Evolutionary conservation across 2,797 vertebrate genomes (phyloP).

Genomic region (Lepus oiostolus): DNA sequence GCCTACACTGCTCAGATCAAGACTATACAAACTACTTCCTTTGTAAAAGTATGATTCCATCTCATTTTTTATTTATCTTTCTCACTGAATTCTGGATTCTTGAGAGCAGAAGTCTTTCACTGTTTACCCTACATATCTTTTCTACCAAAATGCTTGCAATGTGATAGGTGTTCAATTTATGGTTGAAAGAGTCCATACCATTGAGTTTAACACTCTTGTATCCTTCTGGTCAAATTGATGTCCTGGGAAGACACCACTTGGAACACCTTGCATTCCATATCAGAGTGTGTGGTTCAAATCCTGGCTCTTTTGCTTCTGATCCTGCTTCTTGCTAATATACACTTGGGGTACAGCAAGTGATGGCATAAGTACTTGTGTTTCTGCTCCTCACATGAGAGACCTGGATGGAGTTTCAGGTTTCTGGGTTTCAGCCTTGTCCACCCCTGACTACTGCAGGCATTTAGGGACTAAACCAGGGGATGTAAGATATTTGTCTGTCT

Average conservation of each 20-base stretch:
- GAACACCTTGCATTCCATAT: too few relatives aligned
- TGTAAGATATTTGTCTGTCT: too few relatives aligned
- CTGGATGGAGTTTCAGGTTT: too few relatives aligned
- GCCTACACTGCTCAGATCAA: neutral
- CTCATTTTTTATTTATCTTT: constrained; percentile 19
- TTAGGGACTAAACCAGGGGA: too few relatives aligned
- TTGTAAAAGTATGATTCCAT: neutral
- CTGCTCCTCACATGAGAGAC: too few relatives aligned
- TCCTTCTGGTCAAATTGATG: constrained; percentile 15
- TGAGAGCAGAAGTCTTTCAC: neutral
- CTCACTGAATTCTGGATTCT: neutral
- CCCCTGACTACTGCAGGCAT: too few relatives aligned
- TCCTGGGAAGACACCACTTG: neutral
- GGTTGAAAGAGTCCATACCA: neutral
- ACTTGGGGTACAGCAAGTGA: too few relatives aligned
- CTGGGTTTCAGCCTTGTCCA: too few relatives aligned
- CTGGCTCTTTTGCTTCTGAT: too few relatives aligned
- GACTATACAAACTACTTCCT: neutral
- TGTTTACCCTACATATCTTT: constrained; percentile 52
- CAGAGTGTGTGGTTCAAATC: too few relatives aligned
- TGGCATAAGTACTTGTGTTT: too few relatives aligned
- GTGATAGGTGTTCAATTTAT: neutral
- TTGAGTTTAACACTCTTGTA: neutral
- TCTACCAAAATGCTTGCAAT: neutral
- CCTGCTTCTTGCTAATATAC: too few relatives aligned